phyloP scores from a whole-genome alignment of 1,140 invertebrate genomes.

The Drosophila varians region DNA sequence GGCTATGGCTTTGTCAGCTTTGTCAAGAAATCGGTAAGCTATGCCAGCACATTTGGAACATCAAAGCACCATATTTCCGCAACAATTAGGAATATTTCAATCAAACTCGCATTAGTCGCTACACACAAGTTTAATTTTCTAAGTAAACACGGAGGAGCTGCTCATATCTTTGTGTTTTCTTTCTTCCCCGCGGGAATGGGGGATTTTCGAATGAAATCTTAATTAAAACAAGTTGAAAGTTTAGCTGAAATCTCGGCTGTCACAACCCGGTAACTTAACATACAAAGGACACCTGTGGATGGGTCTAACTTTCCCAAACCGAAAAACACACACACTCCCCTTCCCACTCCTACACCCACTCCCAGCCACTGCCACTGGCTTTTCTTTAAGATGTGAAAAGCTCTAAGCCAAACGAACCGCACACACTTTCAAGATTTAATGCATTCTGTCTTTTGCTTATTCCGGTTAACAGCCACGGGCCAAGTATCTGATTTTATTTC shows the following conservation, averaged over 20 bases:
- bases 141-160: constrained; percentile 34
- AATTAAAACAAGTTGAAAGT: constrained; percentile 53
- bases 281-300: constrained; percentile 61
- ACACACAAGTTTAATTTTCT: constrained; percentile 54
- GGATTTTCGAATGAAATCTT: constrained; percentile 44
- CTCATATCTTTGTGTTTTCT: constrained; percentile 18
- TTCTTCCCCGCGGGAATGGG: no score
- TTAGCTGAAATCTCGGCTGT: constrained; percentile 25
- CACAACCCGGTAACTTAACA: constrained; percentile 43
- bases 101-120: constrained; percentile 43
- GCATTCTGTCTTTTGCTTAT: constrained; percentile 20
- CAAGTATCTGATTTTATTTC: constrained; percentile 48
- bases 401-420: constrained; percentile 39
- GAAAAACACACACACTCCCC: neutral
- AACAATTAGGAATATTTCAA: constrained; percentile 58
- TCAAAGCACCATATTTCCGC: constrained; percentile 31
- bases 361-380: neutral
- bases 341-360: neutral
- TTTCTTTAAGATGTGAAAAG: constrained; percentile 21
- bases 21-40: constrained; percentile 97
- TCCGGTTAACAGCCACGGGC: constrained; percentile 36
- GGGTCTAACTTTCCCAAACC: constrained; percentile 1
- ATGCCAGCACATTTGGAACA: constrained; percentile 19
- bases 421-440: constrained; percentile 51
- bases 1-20: constrained; percentile 99